phyloP scores from a whole-genome alignment of 2,888 invertebrate genomes.

The Pollenia griseotomentosa region DNA sequence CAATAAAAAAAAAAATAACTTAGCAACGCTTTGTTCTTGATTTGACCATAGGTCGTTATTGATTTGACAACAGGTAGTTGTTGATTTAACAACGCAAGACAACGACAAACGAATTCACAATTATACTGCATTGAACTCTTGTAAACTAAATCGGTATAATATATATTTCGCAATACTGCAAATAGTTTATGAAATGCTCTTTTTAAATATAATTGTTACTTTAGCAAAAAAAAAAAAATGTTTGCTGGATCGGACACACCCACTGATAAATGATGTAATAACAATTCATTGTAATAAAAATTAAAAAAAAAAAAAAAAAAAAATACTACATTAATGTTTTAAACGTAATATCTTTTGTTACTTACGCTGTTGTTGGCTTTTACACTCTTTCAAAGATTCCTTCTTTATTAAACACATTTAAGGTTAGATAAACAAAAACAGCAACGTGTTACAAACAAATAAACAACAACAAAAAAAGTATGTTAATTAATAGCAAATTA shows the following conservation, averaged over 20 bases:
- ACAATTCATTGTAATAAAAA: conserved; percentile 7
- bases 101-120: no score
- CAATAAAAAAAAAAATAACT: no score
- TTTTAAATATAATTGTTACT: no score
- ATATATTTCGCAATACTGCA: no score
- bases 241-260: neutral
- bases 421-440: conserved; percentile 3
- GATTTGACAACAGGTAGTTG: no score
- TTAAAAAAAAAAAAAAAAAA: neutral
- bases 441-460: neutral
- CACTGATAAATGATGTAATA: conserved; percentile 43
- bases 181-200: no score
- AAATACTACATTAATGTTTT: conserved; percentile 3
- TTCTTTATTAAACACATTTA: conserved; percentile 32
- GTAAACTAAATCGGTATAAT: no score
- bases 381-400: neutral
- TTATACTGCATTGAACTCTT: no score
- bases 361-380: conserved; percentile 18
- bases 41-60: no score
- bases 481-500: conserved; percentile 83
- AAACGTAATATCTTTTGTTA: conserved; percentile 12
- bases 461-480: conserved; percentile 69
- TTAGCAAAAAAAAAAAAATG: neutral
- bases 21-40: no score
- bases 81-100: no score